These are phyloP conservation scores for Chymomyza procnemis DNA, from an alignment of 2,888 invertebrate species.

Conservation along the genomic window DNA sequence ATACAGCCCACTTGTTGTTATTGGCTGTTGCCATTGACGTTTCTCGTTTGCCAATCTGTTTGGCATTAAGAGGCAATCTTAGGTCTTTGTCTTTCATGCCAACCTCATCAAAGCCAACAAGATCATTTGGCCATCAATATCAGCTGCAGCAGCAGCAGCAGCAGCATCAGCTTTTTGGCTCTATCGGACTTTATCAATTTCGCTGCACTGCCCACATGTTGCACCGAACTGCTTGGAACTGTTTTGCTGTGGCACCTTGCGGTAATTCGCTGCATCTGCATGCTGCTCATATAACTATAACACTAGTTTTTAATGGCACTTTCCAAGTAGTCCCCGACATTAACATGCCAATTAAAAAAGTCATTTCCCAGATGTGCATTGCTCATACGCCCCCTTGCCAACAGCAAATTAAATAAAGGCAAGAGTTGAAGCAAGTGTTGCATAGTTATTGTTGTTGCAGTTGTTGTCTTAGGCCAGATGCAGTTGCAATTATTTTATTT, in stretches of 20 bases:
- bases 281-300: neutral
- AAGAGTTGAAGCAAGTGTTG: neutral
- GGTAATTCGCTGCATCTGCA: neutral
- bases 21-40: too few relatives aligned
- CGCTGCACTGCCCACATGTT: conserved; percentile 38
- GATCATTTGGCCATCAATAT: conserved; percentile 67
- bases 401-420: neutral
- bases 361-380: neutral
- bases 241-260: neutral
- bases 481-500: neutral
- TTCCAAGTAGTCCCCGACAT: neutral
- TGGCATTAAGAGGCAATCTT: conserved; percentile 58
- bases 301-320: neutral
- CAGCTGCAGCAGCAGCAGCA: neutral
- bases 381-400: neutral
- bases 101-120: conserved; percentile 48
- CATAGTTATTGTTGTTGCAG: neutral
- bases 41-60: conserved; percentile 5
- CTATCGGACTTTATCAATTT: conserved; percentile 74
- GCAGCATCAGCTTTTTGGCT: conserved; percentile 41
- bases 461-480: neutral
- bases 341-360: neutral
- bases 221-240: neutral
- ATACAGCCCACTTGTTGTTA: too few relatives aligned
- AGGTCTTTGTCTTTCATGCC: conserved; percentile 72